Conservation (phyloP, 2,888 invertebrate genomes). For the Monochamus alternatus region DNA sequence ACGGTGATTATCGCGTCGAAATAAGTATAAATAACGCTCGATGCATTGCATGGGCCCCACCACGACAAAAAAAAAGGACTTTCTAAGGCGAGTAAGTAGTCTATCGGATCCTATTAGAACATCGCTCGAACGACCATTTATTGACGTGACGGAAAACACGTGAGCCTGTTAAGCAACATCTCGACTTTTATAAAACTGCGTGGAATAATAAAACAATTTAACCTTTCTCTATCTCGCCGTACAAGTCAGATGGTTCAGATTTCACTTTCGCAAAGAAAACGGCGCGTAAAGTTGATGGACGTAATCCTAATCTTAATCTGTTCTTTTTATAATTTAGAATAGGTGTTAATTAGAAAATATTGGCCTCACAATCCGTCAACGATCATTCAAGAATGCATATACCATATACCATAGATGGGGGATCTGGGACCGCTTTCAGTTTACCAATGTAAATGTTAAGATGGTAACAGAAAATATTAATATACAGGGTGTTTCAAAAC, state of each 20-base stretch:
- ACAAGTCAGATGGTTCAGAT: constrained; percentile 22
- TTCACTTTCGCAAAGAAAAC: constrained; percentile 29
- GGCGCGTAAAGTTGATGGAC: background rate
- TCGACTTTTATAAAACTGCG: constrained; percentile 16
- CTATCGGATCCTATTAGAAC: background rate
- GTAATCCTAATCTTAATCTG: background rate
- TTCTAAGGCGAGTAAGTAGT: background rate
- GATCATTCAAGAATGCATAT: too few relatives aligned
- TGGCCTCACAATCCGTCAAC: too few relatives aligned
- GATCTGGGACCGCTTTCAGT: too few relatives aligned
- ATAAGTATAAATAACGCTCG: constrained; percentile 8
- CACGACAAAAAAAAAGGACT: background rate
- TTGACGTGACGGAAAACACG: constrained; percentile 15
- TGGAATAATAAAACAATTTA: constrained; percentile 30
- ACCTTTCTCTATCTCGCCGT: constrained; percentile 26
- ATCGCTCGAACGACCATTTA: background rate
- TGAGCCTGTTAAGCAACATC: constrained; percentile 36
- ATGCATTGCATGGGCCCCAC: background rate
- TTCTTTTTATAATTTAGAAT: background rate
- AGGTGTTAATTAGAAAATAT: too few relatives aligned
- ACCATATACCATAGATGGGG: too few relatives aligned
- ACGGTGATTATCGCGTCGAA: constrained; percentile 25
- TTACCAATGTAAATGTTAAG: too few relatives aligned
- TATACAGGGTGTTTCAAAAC: too few relatives aligned
- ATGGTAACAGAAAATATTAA: too few relatives aligned